phyloP scores from a whole-genome alignment of 2,888 invertebrate species.

The Amphipoea lucens region DNA sequence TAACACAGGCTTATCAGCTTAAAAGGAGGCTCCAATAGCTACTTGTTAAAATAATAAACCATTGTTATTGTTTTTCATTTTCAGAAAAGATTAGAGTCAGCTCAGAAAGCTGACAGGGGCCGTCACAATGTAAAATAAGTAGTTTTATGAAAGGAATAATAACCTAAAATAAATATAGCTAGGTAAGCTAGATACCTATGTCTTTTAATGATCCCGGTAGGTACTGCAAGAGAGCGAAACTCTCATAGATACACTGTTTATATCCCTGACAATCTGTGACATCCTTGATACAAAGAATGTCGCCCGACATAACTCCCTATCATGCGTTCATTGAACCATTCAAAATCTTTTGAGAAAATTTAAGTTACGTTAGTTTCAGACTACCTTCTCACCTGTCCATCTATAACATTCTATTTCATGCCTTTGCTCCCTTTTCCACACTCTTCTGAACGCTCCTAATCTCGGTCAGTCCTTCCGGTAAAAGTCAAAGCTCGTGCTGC shows the following conservation, averaged over 20 bases:
- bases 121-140: neutral
- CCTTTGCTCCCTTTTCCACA: neutral
- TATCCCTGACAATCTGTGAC: neutral
- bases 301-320: neutral
- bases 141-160: too few relatives aligned
- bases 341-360: neutral
- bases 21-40: too few relatives aligned
- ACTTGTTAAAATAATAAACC: too few relatives aligned
- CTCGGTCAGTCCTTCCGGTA: neutral
- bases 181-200: too few relatives aligned
- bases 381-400: neutral
- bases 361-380: too few relatives aligned
- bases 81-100: neutral
- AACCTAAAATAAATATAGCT: too few relatives aligned
- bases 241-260: neutral
- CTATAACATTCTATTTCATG: neutral
- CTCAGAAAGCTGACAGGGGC: neutral
- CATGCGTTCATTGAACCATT: neutral
- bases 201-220: too few relatives aligned
- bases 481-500: neutral
- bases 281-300: neutral
- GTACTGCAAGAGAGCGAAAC: neutral
- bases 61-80: too few relatives aligned
- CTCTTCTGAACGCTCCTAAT: neutral
- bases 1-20: too few relatives aligned